phyloP scores from a whole-genome alignment of 2,888 invertebrate genomes.

The Lacanobia wlatinum region DNA sequence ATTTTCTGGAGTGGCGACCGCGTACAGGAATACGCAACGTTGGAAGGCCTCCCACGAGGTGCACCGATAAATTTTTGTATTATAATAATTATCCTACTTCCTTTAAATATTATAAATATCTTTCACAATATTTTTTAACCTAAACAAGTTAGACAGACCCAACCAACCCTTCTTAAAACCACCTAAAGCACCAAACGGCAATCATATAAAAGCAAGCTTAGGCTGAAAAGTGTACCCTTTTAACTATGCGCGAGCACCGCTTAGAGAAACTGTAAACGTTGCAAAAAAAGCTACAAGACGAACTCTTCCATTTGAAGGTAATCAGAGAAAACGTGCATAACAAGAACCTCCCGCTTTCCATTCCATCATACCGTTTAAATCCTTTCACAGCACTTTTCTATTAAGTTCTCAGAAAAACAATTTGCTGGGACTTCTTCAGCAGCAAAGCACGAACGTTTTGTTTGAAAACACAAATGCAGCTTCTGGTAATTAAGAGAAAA shows the following conservation, averaged over 20 bases:
- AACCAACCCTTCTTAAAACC: too few relatives aligned
- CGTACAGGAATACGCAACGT: too few relatives aligned
- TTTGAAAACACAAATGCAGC: conserved; percentile 26
- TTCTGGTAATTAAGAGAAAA: conserved; percentile 1
- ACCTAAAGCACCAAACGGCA: too few relatives aligned
- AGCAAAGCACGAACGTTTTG: neutral
- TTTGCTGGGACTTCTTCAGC: conserved; percentile 30
- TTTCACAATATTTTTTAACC: too few relatives aligned
- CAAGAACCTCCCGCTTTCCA: conserved; percentile 26
- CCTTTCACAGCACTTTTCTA: neutral
- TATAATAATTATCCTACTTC: too few relatives aligned
- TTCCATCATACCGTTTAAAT: conserved; percentile 3
- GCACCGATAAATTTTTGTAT: too few relatives aligned
- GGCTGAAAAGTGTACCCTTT: conserved; percentile 9
- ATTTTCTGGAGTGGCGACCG: too few relatives aligned
- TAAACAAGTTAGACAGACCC: too few relatives aligned
- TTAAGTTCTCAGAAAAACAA: conserved; percentile 43
- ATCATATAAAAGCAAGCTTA: too few relatives aligned
- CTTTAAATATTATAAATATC: too few relatives aligned
- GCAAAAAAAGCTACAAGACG: conserved; percentile 3
- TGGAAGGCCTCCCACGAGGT: too few relatives aligned
- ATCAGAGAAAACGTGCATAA: conserved; percentile 33
- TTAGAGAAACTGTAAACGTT: neutral
- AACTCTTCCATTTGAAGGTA: conserved; percentile 22
- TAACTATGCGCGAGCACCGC: conserved; percentile 1